Percentiles rank a stretch among this genome's conserved stretches.
phyloP scores from a whole-genome alignment of 2,797 vertebrate genomes.

The Holocentrus rufus region DNA sequence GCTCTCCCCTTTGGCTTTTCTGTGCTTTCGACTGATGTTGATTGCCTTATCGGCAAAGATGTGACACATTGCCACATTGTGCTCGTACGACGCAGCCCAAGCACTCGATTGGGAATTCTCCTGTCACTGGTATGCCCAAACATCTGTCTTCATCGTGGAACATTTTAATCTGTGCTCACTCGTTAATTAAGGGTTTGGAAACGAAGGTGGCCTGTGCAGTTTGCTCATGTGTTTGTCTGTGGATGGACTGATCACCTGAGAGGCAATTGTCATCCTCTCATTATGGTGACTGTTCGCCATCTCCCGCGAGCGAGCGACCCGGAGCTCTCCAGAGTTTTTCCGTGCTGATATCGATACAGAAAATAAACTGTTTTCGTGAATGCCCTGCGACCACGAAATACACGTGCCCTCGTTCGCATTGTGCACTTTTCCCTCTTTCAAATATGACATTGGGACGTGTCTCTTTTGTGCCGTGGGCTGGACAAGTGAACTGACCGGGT shows the following conservation, averaged over 20 bases:
- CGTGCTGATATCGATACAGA: conserved; percentile 49
- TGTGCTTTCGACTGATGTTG: conserved; percentile 51
- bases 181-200: not conserved
- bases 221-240: conserved; percentile 30
- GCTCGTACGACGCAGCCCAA: conserved; percentile 56
- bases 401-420: conserved; percentile 34
- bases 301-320: conserved; percentile 57
- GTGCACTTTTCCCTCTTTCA: conserved; percentile 49
- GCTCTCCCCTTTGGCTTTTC: conserved; percentile 41
- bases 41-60: conserved; percentile 71
- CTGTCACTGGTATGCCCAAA: conserved; percentile 49
- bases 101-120: conserved; percentile 39
- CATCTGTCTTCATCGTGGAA: conserved; percentile 32
- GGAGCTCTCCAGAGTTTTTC: conserved; percentile 73
- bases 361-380: conserved; percentile 36
- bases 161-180: not conserved
- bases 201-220: conserved; percentile 25
- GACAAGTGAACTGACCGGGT: conserved; percentile 65
- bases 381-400: not conserved
- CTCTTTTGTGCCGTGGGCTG: conserved; percentile 68
- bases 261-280: conserved; percentile 58
- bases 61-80: conserved; percentile 73
- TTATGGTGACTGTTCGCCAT: conserved; percentile 70
- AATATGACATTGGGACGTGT: conserved; percentile 67
- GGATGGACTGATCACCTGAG: conserved; percentile 71